Conservation (phyloP, 64 coral and sea anemone species). For the Montipora sp. region DNA sequence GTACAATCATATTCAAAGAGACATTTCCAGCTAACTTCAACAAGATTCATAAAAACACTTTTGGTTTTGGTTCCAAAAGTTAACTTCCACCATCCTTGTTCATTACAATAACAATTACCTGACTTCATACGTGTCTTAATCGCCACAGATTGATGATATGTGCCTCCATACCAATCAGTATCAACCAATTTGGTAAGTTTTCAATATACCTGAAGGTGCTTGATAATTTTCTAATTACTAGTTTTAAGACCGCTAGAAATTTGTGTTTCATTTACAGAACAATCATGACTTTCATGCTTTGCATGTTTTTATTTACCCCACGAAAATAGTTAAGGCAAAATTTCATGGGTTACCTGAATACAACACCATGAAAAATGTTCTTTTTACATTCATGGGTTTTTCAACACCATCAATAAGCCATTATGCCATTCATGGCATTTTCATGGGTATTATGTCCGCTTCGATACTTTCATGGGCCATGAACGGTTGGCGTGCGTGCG, state of each 20-base stretch:
- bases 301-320: not conserved
- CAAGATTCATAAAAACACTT: not conserved
- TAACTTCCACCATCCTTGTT: not conserved
- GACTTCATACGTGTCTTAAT: not conserved
- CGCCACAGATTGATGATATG: constrained; percentile 21
- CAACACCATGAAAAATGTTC: not conserved
- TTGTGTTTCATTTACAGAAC: not conserved
- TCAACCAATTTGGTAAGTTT: not conserved
- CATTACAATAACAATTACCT: not conserved
- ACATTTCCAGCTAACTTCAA: not conserved
- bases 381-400: not conserved
- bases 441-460: not conserved
- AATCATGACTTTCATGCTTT: not conserved
- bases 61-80: too few species aligned
- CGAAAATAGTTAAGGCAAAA: not conserved
- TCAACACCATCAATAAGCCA: not conserved
- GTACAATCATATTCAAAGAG: not conserved
- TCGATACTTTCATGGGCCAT: not conserved
- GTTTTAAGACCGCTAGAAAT: not conserved
- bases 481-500: not conserved
- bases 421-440: not conserved
- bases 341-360: not conserved
- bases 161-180: not conserved
- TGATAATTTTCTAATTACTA: not conserved
- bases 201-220: not conserved